Evolutionary conservation across 2,113 vertebrate genomes (phyloP), one percentile per base, ranked within the genome.

Genomic region (Campylomormyrus tamandua): DNA sequence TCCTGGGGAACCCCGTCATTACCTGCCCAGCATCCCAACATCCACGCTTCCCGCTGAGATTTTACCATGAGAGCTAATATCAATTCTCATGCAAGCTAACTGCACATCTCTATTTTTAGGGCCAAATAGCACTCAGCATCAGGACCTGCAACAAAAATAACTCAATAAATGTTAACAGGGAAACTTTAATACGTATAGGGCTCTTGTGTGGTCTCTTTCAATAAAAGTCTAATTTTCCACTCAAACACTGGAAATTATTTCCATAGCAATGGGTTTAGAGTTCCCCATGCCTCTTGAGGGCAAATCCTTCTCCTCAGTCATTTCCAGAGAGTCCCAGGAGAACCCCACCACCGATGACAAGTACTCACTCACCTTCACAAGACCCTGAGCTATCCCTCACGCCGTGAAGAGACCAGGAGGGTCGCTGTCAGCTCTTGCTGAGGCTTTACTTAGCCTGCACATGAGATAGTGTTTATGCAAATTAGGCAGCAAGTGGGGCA

Each of bases 131-230:
- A 91, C 91, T 89, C 90, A 93, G 93, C 92, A 94, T 93, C 80
- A 95, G 62, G 87, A 66, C 92, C 92, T 93, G 92, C 92, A 94
- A 94, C 95, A 94, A 94, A 96, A 96, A 95, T 96, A 96, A 95
- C 95, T 95, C 95, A 92, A 95, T 96, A 96, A 96, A 96, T 89
- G 94, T 96, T 96, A 93, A 95, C 92, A 94, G 93, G 95, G 95
- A 94, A 95, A 94, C 92, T 96, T 95, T 96, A 95, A 95, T 95
- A 94, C 94, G 93, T 93, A 92, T 88, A 92, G 52, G 58, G 92
- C 92, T 93, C 94, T 93, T 94, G 95, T 96, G 96, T 96, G 96
- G 96, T 95, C 95, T 93, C 92, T 89, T 95, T 96, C 93, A 94
- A 94, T 93, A 95, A 94, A 95, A 95, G 92, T 91, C 92, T 93